A percentile compares a stretch with the other conserved stretches of the same genome.
phyloP scores from a whole-genome alignment of 2,797 vertebrate species.

The Tinamus major region DNA sequence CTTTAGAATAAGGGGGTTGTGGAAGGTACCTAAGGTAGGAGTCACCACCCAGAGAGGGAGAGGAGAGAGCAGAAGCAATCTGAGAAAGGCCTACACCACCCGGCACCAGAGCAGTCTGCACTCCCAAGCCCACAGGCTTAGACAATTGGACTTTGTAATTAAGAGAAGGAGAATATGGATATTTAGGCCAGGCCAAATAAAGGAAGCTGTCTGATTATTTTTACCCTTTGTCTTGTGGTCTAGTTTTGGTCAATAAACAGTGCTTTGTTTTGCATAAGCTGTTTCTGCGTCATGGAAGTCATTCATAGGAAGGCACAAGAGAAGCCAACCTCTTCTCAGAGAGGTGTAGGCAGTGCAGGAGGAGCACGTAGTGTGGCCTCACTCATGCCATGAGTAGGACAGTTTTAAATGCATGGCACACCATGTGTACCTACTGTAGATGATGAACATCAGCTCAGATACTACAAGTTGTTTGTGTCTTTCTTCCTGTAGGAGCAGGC shows the following conservation, averaged over 20 bases:
- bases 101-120: fast-evolving
- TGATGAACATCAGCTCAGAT: background rate
- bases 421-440: background rate
- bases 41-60: background rate
- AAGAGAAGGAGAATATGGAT: background rate
- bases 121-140: background rate
- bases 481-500: background rate
- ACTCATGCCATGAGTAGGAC: fast-evolving
- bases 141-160: background rate
- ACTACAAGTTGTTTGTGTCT: background rate
- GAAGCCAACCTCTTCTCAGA: background rate
- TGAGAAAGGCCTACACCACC: background rate
- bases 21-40: background rate
- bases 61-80: background rate
- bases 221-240: background rate
- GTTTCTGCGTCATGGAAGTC: background rate
- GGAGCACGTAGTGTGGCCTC: background rate
- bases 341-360: background rate
- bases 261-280: background rate
- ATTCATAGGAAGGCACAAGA: background rate
- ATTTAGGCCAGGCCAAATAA: background rate
- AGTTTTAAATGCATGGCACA: background rate
- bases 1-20: background rate
- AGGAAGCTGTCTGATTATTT: background rate
- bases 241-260: background rate